phyloP scores from a whole-genome alignment of 2,113 vertebrate genomes.

The Esox niger region DNA sequence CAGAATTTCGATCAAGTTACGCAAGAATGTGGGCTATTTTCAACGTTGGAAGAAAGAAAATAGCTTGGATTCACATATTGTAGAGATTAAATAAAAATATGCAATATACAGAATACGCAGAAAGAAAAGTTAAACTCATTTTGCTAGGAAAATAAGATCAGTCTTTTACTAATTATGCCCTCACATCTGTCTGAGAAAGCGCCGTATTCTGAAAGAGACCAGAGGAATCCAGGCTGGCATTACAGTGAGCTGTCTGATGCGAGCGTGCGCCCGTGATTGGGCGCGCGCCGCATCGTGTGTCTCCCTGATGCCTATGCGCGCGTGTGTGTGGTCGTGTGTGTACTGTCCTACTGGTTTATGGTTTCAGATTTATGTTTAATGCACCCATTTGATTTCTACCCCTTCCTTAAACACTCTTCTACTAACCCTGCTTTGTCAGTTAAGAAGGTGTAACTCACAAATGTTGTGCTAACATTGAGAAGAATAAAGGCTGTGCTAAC shows the following conservation, averaged over 20 bases:
- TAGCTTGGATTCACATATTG: neutral
- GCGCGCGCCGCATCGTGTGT: neutral
- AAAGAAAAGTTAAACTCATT: neutral
- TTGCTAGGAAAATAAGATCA: neutral
- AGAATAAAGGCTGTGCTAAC: no score
- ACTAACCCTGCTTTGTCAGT: neutral
- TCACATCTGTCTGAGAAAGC: neutral
- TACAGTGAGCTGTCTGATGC: neutral
- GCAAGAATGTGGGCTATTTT: neutral
- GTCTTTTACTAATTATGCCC: neutral
- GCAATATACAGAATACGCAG: neutral
- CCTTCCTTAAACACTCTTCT: neutral
- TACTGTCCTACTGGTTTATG: neutral
- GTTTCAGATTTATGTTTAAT: neutral
- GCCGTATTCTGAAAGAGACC: neutral
- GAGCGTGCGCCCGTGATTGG: neutral
- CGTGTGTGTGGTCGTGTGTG: neutral
- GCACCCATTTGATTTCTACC: neutral
- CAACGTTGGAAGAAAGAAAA: neutral
- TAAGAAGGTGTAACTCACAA: neutral
- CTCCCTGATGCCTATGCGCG: neutral
- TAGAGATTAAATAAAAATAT: neutral
- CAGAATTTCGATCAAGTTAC: neutral
- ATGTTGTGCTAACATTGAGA: neutral
- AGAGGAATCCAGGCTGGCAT: neutral